Evolutionary conservation across 2,113 vertebrate genomes (phyloP).

Genomic region (Syngnathus floridae): DNA sequence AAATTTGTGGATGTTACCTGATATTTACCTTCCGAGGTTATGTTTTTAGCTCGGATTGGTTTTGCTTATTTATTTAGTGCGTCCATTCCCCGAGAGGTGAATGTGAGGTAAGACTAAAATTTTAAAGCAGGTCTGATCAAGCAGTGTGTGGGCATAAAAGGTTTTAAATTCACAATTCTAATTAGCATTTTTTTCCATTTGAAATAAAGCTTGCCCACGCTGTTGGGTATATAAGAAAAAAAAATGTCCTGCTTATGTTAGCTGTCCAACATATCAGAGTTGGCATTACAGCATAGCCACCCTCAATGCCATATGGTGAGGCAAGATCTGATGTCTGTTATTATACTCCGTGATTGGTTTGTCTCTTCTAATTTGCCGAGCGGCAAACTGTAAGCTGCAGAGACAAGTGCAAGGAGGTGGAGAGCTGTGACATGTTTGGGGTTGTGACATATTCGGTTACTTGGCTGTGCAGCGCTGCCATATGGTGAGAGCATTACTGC

Average conservation of each 20-base stretch:
- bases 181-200: not conserved
- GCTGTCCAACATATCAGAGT: constrained; percentile 34
- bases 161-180: not conserved
- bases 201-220: not conserved
- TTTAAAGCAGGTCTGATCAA: not conserved
- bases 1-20: not conserved
- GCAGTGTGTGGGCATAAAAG: not conserved
- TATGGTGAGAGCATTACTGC: constrained; percentile 4
- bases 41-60: not conserved
- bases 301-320: constrained; percentile 33
- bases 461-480: constrained; percentile 15
- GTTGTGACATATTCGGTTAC: constrained; percentile 8
- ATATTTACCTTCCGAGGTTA: not conserved
- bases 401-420: constrained; percentile 7
- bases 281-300: constrained; percentile 24
- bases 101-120: not conserved
- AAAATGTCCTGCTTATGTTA: constrained; percentile 33
- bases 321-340: constrained; percentile 25
- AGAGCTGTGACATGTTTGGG: constrained; percentile 11
- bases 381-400: not conserved
- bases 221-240: constrained; percentile 13
- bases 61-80: constrained; percentile 2
- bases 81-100: not conserved
- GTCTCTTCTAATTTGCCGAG: constrained; percentile 12
- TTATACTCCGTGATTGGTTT: constrained; percentile 7